Evolutionary conservation across 1,140 invertebrate genomes (phyloP).

Genomic region (Drosophila varians): DNA sequence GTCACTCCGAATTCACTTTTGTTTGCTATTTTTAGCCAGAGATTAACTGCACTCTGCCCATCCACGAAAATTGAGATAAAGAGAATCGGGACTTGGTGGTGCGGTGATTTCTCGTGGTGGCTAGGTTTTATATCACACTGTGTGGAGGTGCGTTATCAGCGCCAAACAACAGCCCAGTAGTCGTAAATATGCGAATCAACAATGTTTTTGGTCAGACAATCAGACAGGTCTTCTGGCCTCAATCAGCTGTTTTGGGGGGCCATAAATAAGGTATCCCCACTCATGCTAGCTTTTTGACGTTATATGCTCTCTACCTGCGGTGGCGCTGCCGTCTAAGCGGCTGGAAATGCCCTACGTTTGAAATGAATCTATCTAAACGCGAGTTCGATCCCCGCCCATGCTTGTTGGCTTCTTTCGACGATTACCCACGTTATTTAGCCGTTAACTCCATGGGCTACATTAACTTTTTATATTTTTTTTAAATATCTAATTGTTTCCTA

Average conservation of each 20-base stretch:
- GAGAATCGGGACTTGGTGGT: not conserved
- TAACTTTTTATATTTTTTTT: slow-evolving; percentile 49
- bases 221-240: not conserved
- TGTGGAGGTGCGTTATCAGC: slow-evolving; percentile 48
- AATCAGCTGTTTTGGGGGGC: slow-evolving; percentile 16
- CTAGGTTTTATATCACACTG: not conserved
- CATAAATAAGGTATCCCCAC: not conserved
- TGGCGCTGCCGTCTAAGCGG: slow-evolving; percentile 46
- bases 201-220: not conserved
- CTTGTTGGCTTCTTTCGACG: slow-evolving; percentile 77
- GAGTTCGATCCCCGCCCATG: slow-evolving; percentile 61
- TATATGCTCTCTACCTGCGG: not conserved
- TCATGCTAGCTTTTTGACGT: not conserved
- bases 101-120: not conserved
- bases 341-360: slow-evolving; percentile 19
- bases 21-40: slow-evolving; percentile 64
- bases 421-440: slow-evolving; percentile 69
- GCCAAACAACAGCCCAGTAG: slow-evolving; percentile 46
- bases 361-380: not conserved
- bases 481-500: not conserved
- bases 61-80: slow-evolving; percentile 8
- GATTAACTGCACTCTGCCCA: slow-evolving; percentile 50
- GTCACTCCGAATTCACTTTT: slow-evolving; percentile 63
- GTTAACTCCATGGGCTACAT: slow-evolving; percentile 72
- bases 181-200: slow-evolving; percentile 50